Conservation (phyloP, 2,888 invertebrate genomes). For the Seladonia tumulorum region DNA sequence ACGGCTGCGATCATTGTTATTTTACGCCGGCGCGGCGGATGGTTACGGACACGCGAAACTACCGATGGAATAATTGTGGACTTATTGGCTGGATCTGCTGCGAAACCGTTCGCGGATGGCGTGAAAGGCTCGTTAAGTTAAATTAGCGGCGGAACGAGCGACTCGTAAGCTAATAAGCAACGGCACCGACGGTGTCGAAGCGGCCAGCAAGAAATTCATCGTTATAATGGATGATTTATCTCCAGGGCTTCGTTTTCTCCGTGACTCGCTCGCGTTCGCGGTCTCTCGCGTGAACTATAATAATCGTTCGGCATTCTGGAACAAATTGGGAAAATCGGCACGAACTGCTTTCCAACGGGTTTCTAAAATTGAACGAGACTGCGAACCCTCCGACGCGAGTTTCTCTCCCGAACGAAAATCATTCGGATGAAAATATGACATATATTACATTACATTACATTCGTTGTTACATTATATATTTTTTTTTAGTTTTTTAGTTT, state of each 20-base stretch:
- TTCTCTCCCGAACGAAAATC: too few species aligned
- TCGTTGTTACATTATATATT: too few species aligned
- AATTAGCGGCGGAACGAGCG: slow-evolving; percentile 73
- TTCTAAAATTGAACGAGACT: too few species aligned
- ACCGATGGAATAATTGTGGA: slow-evolving; percentile 58
- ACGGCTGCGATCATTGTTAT: slow-evolving; percentile 34
- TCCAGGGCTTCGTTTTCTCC: neutral
- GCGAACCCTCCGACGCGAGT: too few species aligned
- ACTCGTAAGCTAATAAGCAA: slow-evolving; percentile 75
- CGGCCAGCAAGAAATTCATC: slow-evolving; percentile 70
- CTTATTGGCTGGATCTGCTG: slow-evolving; percentile 71
- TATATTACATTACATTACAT: too few species aligned
- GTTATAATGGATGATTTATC: slow-evolving; percentile 61
- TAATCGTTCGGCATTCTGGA: neutral
- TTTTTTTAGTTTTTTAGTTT: too few species aligned
- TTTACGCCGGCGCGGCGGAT: neutral
- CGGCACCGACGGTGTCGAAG: slow-evolving; percentile 73
- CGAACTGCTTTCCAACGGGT: neutral
- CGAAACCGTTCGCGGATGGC: slow-evolving; percentile 67
- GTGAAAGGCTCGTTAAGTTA: slow-evolving; percentile 74
- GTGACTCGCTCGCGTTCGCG: slow-evolving; percentile 7
- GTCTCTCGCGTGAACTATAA: slow-evolving; percentile 21
- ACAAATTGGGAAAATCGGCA: slow-evolving; percentile 26
- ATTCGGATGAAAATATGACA: too few species aligned
- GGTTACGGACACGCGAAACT: slow-evolving; percentile 35